Conservation (phyloP, 2,888 invertebrate genomes). For the Diploptera punctata region DNA sequence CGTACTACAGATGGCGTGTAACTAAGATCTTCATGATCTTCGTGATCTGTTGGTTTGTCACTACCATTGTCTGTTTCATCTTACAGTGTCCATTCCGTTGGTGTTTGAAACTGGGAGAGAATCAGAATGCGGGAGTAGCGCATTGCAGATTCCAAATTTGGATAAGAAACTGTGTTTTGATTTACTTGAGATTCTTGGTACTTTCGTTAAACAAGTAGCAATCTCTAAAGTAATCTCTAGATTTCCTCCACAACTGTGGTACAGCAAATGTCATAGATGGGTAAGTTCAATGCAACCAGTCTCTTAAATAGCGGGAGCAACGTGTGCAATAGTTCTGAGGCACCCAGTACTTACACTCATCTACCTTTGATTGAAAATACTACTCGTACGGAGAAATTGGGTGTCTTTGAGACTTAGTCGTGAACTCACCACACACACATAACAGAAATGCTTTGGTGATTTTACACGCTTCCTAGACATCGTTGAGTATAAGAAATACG, state of each 20-base stretch:
- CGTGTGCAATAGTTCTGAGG: conserved; percentile 18
- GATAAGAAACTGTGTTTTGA: conserved; percentile 13
- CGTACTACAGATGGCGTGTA: background rate
- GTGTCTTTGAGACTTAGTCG: background rate
- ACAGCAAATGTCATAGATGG: background rate
- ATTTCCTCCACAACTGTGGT: background rate
- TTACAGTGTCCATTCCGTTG: background rate
- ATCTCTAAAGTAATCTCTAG: background rate
- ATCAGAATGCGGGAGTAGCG: too few relatives aligned
- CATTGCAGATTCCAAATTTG: conserved; percentile 15
- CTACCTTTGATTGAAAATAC: conserved; percentile 3
- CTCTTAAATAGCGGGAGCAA: conserved; percentile 25
- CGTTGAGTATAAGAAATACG: too few relatives aligned
- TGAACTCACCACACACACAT: background rate
- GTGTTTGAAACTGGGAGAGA: too few relatives aligned
- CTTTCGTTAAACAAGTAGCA: too few relatives aligned
- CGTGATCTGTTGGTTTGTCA: background rate
- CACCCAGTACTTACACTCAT: background rate
- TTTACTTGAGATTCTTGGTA: conserved; percentile 7
- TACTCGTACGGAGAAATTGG: background rate
- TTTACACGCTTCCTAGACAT: too few relatives aligned
- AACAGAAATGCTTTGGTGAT: background rate
- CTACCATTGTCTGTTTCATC: conserved; percentile 3
- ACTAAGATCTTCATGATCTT: background rate
- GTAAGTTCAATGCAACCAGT: conserved; percentile 20